These are phyloP conservation scores for Petrocephalus microphthalmus DNA, from an alignment of 2,113 vertebrate genomes.

Conservation along the genomic window DNA sequence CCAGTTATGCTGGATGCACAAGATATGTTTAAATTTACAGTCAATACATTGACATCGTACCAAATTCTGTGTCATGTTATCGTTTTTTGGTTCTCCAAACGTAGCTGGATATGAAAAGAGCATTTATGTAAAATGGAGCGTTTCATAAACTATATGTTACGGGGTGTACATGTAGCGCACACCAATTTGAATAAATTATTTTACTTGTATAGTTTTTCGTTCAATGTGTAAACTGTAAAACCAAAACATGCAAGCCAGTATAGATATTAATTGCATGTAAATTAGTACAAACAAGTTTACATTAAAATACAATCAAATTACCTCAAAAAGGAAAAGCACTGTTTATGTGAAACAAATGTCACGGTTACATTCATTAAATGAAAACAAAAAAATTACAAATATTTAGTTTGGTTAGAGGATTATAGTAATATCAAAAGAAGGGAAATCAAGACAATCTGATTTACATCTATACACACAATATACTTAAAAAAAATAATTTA, in stretches of 20 bases:
- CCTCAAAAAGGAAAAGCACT: neutral
- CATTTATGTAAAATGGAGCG: neutral
- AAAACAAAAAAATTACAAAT: neutral
- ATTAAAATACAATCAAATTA: neutral
- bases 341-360: neutral
- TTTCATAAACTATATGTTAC: neutral
- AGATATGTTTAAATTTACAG: neutral
- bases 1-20: neutral
- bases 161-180: neutral
- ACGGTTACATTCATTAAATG: neutral
- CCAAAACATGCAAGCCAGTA: neutral
- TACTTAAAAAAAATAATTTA: neutral
- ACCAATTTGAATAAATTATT: neutral
- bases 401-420: neutral
- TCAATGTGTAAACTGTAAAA: neutral
- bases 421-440: neutral
- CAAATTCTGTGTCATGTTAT: neutral
- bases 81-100: neutral
- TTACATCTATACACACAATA: neutral
- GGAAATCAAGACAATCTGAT: neutral
- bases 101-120: too few relatives aligned
- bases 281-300: neutral
- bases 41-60: neutral
- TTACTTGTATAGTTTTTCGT: neutral
- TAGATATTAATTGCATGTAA: neutral